Evolutionary conservation across 2,113 vertebrate species (phyloP).

Genomic region (Anser brachyrhynchus): DNA sequence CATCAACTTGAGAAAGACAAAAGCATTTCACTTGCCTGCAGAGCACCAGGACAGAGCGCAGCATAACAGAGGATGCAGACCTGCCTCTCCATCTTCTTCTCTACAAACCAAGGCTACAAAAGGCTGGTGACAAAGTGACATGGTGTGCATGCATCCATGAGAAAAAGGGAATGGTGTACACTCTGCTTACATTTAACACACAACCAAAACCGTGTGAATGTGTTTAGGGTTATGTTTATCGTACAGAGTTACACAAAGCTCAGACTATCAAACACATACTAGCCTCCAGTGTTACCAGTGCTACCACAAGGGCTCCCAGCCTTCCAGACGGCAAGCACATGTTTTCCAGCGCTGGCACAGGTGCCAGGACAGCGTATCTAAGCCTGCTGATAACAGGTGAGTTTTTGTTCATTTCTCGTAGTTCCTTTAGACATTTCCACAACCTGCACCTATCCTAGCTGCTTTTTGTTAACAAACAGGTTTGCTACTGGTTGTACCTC

Average conservation of each 20-base stretch:
- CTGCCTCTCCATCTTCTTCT: not conserved
- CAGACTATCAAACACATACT: not conserved
- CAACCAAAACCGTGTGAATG: not conserved
- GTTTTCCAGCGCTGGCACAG: not conserved
- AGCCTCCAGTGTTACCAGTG: not conserved
- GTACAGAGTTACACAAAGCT: not conserved
- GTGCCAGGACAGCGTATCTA: not conserved
- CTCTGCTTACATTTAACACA: not conserved
- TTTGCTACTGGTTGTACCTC: not conserved
- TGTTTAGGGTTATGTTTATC: not conserved
- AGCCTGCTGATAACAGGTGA: not conserved
- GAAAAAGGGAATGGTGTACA: not conserved
- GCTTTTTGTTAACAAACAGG: not conserved
- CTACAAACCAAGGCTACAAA: not conserved
- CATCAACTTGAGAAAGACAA: not conserved
- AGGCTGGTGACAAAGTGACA: not conserved
- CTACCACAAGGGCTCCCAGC: not conserved
- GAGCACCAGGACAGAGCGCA: not conserved
- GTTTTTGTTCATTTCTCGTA: not conserved
- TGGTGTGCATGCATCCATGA: accelerated
- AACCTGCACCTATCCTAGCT: not conserved
- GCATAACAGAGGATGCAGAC: not conserved
- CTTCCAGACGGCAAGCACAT: not conserved
- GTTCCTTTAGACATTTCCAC: not conserved
- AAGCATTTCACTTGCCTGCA: not conserved